Base-by-base conservation (phyloP, 2,888 invertebrate genomes). In the Sinelater perroti region DNA sequence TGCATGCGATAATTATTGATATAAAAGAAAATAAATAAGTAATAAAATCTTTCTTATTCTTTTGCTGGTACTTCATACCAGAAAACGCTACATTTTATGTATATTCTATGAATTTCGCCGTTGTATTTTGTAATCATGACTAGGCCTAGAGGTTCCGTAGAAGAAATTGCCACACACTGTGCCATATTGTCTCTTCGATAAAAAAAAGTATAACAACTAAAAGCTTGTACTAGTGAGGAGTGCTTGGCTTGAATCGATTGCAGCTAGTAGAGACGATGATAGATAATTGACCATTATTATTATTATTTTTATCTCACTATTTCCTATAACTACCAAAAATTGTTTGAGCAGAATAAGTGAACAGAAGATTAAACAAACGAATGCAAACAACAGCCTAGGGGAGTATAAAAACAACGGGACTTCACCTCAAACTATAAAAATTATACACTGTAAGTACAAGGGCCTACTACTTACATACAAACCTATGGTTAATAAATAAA, bases 361-460 rank as follows among this genome's bases (percentile, higher is more conserved):
- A 28, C 28, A 28, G 2, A 24, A 36, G 18, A 36, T 3, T 7
- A 36, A 17, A 36, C 1, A 14, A 2, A 11, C 3, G 10, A 18
- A 17, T n/a, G 14, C 36, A 36, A 40, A 24, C 40, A 40, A 40
- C 40, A 40, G 24, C 3, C 40, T 28, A 24, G 13, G 5, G 24
- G 7, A 40, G 24, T 6, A 4, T 14, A 36, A 30, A 35, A 47
- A 24, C 14, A 28, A 54, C 16, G 30, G 30, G 30, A 44, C n/a
- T 28, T 16, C 24, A 6, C 11, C 24, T 40, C 16, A 53, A 21
- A 52, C 24, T 46, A 54, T 38, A 36, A 26, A 21, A 55, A 55
- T 49, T 55, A 55, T 55, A 55, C 54, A 54, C n/a, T n/a, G 45
- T 55, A 55, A 55, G 55, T 55, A 55, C 55, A 49, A 13, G 16